Percentiles rank a stretch among this genome's conserved stretches.
Evolutionary conservation across 2,797 vertebrate genomes (phyloP).

Genomic region (Karalla daura): DNA sequence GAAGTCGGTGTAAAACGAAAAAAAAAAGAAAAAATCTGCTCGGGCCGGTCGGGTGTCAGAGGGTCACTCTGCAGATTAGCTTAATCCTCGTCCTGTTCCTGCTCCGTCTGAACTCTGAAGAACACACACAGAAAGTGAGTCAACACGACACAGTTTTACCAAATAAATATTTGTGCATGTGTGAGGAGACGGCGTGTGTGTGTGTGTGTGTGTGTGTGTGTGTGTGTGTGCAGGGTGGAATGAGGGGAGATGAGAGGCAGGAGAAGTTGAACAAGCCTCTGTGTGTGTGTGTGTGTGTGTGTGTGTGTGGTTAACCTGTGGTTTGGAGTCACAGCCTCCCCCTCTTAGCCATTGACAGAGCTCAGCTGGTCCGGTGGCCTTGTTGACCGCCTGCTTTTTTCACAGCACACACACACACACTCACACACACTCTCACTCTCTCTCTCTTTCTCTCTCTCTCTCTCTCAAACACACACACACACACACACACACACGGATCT

Average conservation of each 20-base stretch:
- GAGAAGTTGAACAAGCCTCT: conserved; percentile 29
- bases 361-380: conserved; percentile 82
- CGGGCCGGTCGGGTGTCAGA: conserved; percentile 24
- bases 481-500: no score
- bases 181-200: no score
- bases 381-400: conserved; percentile 74
- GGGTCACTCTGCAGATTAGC: conserved; percentile 52
- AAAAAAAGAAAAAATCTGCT: not conserved
- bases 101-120: conserved; percentile 23
- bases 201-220: conserved; percentile 9
- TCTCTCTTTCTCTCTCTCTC: no score
- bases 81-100: conserved; percentile 56
- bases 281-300: conserved; percentile 48
- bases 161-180: conserved; percentile 18
- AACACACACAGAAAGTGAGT: conserved; percentile 15
- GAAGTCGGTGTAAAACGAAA: conserved; percentile 35
- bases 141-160: conserved; percentile 1
- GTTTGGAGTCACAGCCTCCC: conserved; percentile 74
- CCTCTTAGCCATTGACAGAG: conserved; percentile 76
- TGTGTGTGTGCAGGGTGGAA: conserved; percentile 2
- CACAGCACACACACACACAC: conserved; percentile 69
- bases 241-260: conserved; percentile 26
- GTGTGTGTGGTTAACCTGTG: conserved; percentile 78
- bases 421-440: no score
- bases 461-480: conserved; percentile 67